Base-by-base conservation (phyloP, 2,113 vertebrate species). In the Hippopotamus amphibius region DNA sequence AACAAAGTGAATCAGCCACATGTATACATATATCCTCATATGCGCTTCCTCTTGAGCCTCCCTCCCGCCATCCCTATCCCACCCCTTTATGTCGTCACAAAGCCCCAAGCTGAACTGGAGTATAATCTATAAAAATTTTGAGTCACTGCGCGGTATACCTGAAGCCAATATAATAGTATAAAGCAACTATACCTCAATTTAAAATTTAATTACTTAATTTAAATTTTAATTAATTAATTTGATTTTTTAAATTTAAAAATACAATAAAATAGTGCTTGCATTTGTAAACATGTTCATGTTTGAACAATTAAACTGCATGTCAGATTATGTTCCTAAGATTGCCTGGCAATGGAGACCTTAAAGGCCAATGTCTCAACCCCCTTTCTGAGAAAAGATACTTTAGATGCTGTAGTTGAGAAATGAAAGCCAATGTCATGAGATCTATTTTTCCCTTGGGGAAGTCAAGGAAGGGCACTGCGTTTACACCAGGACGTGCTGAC, bases 401-500 rank as follows among this genome's bases (percentile, higher is more conserved):
- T 69, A 21, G 85, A 79, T n/a, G 9, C 66, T 85, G 1, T 22
- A 33, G 15, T 28, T 68, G 30, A 71, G 26, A 74, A 97, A 96
- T 69, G n/a, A 69, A 91, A 61, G 33, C 53, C 28, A 48, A 2
- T 50, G 53, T 66, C 66, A 33, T 5, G 17, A 69, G 69, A 83
- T 85, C 85, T 74, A 8, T 9, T 91, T 96, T 88, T 93, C 46
- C 79, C 41, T 81, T n/a, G 55, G 77, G 72, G 95, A 90, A 94
- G 93, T 95, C 59, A 93, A 77, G 59, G 84, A 96, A 95, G 79
- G 96, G 41, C 91, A 93, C 82, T 43, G 59, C 65, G 21, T 81
- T 97, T 63, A 72, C 96, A 95, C 93, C 37, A 89, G 57, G 57
- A 21, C 13, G 43, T 84, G 95, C 7, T 97, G 96, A 98, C 96